Evolutionary conservation across 2,888 invertebrate genomes (phyloP), one percentile per base, ranked within the genome.

Genomic region (Phengaris alcon): DNA sequence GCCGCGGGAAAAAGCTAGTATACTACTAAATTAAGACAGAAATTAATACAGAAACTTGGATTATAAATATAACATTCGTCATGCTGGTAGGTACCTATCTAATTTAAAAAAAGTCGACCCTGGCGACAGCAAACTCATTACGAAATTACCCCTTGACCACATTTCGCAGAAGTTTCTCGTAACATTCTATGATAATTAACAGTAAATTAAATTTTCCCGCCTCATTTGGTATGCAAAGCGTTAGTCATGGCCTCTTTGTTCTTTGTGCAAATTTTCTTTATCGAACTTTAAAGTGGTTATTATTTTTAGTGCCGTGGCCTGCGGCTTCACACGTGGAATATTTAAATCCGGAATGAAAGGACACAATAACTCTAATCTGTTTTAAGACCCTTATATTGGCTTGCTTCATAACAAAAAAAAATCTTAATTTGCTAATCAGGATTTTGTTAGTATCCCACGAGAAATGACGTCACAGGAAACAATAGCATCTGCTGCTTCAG

Each of bases 161-260:
- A 70, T 70, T 70, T 15, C 22, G 48, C 70, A 51, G 54, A 52
- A 72, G 52, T 72, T 72, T 72, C 72, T 72, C 70, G 70, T 72
- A 22, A 72, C 54, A 72, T 72, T 70, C 54, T 22, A 72, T 52
- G 54, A 72, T 52, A 72, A 72, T 54, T 72, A 54, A 72, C 54
- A 72, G 72, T 54, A 54, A 72, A 72, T 72, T 72, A 7, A 72
- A 54, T 72, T 72, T 72, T 54, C 72, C 72, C 72, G 72, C 72
- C 72, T 72, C 72, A 72, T 72, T 72, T 72, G 72, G 72, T 72
- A 72, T 72, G 72, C 72, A 72, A 72, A 70, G 70, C 70, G 70
- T 70, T 72, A 72, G 72, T 54, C 54, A 54, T 72, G 52, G 52
- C 51, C 72, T 72, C 72, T 72, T 72, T 72, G 72, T 72, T 72